Evolutionary conservation across 2,888 invertebrate genomes (phyloP).

Genomic region (Drosophila multiciliata): DNA sequence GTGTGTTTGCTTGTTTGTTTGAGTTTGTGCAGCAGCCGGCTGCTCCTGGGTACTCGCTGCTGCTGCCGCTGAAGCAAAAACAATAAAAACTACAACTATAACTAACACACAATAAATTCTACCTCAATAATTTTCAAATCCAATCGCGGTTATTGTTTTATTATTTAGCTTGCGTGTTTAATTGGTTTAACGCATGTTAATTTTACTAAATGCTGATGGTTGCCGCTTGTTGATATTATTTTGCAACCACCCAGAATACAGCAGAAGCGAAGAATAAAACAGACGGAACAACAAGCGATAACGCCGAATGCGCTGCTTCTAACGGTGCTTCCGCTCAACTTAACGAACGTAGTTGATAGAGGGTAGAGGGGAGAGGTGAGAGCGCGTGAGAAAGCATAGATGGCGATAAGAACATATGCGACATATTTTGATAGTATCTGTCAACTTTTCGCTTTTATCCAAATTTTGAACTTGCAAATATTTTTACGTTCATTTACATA

Average conservation of each 20-base stretch:
- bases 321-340: slow-evolving; percentile 49
- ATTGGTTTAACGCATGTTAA: slow-evolving; percentile 65
- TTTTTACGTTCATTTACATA: not conserved
- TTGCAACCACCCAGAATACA: slow-evolving; percentile 40
- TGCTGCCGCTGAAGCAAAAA: slow-evolving; percentile 2
- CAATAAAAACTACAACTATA: not conserved
- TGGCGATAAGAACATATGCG: slow-evolving; percentile 29
- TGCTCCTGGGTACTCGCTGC: slow-evolving; percentile 21
- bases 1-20: slow-evolving; percentile 35
- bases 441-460: not conserved
- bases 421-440: slow-evolving; percentile 14
- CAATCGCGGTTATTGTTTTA: slow-evolving; percentile 1
- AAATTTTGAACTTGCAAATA: slow-evolving; percentile 1
- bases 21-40: slow-evolving; percentile 62
- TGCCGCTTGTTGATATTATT: slow-evolving; percentile 19
- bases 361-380: slow-evolving; percentile 3
- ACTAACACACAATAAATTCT: not conserved
- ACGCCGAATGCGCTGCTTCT: slow-evolving; percentile 42
- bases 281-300: slow-evolving; percentile 29
- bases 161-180: slow-evolving; percentile 61
- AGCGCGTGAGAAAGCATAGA: slow-evolving; percentile 3
- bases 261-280: slow-evolving; percentile 16
- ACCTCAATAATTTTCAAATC: slow-evolving; percentile 11
- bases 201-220: slow-evolving; percentile 35
- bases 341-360: slow-evolving; percentile 23